These are phyloP conservation scores for Solen grandis DNA, from an alignment of 1,140 invertebrate genomes.

Conservation along the genomic window DNA sequence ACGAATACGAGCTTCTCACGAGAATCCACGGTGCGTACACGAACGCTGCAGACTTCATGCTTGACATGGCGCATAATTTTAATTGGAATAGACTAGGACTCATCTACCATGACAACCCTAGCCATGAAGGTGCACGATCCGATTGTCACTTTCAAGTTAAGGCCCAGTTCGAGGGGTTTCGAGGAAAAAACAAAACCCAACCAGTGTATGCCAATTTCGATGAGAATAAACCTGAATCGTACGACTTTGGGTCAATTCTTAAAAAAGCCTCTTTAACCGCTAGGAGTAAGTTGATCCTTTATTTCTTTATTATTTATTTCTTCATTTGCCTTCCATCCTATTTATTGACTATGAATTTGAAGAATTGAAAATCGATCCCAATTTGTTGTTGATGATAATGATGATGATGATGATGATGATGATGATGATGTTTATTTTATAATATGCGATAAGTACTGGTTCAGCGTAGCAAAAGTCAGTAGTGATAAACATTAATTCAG, in stretches of 20 bases:
- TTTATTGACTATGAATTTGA: no score
- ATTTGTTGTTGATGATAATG: no score
- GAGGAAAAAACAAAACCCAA: slow-evolving; percentile 65
- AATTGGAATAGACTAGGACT: slow-evolving; percentile 85
- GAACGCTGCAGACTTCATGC: slow-evolving; percentile 87
- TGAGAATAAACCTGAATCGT: slow-evolving; percentile 74
- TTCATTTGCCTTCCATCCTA: no score
- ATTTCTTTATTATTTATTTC: no score
- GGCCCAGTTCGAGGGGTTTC: slow-evolving; percentile 62
- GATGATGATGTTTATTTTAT: no score
- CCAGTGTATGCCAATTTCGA: slow-evolving; percentile 86
- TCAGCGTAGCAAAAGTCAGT: no score
- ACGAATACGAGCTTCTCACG: slow-evolving; percentile 70
- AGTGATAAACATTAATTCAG: no score
- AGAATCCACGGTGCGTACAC: slow-evolving; percentile 75
- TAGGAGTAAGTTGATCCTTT: slow-evolving; percentile 74
- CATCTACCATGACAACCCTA: slow-evolving; percentile 74
- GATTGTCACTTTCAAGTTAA: slow-evolving; percentile 74
- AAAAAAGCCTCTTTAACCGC: slow-evolving; percentile 52
- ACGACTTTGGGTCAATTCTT: slow-evolving; percentile 76
- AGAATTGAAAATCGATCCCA: no score
- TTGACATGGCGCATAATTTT: slow-evolving; percentile 86
- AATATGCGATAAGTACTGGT: no score
- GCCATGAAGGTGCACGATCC: slow-evolving; percentile 55
- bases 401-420: no score